A percentile compares a stretch with the other conserved stretches of the same genome.
Conservation (phyloP, 1,140 invertebrate species). For the Diorhabda sublineata region DNA sequence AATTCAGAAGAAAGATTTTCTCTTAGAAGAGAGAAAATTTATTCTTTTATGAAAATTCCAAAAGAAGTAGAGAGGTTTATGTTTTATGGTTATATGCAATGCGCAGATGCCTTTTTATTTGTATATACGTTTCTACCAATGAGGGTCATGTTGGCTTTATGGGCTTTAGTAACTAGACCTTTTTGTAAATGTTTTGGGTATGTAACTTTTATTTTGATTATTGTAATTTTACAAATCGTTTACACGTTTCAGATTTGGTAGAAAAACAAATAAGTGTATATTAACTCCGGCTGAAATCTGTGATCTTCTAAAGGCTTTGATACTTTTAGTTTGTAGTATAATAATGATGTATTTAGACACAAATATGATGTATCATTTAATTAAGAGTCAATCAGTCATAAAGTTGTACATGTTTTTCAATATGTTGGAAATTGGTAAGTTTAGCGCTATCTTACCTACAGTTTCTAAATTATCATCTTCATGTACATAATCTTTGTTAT, state of each 20-base stretch:
- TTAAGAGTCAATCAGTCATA: constrained; percentile 97
- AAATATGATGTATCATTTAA: constrained; percentile 97
- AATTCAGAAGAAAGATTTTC: constrained; percentile 92
- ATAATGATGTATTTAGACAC: constrained; percentile 91
- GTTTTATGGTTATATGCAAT: constrained; percentile 94
- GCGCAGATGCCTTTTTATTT: constrained; percentile 97
- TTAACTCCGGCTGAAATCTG: constrained; percentile 91
- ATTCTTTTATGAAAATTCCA: constrained; percentile 96
- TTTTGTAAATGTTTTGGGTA: constrained; percentile 70
- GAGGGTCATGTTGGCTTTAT: constrained; percentile 81
- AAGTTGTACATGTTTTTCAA: constrained; percentile 99
- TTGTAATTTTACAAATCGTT: constrained; percentile 7
- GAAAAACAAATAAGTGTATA: constrained; percentile 32
- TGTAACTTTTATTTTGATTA: neutral
- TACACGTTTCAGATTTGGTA: constrained; percentile 24
- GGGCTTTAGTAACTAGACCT: constrained; percentile 69
- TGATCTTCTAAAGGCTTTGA: constrained; percentile 90
- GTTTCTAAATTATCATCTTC: too few species aligned
- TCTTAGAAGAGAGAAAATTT: constrained; percentile 91
- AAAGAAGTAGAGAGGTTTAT: constrained; percentile 91
- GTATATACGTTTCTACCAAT: constrained; percentile 97
- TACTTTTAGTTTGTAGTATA: constrained; percentile 79
- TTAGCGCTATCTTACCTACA: too few species aligned
- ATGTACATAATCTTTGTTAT: too few species aligned
- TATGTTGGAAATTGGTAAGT: constrained; percentile 84